These are phyloP conservation scores for Pantherophis alleghaniensis DNA, from an alignment of 2,797 vertebrate genomes.

Conservation along the genomic window DNA sequence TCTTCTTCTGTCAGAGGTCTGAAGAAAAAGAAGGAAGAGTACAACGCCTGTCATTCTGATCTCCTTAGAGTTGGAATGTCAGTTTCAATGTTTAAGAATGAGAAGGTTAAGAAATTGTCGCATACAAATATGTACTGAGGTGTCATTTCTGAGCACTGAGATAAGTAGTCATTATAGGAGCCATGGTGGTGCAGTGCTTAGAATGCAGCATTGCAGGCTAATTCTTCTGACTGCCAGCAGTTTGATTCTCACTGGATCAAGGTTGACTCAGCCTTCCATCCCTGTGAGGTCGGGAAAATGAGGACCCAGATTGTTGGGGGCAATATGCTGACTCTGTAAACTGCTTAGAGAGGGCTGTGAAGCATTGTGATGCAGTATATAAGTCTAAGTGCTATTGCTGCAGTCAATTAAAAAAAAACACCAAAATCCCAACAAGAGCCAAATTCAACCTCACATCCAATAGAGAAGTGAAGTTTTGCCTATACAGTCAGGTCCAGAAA, in stretches of 20 bases:
- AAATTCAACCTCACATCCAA: not conserved
- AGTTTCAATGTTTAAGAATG: not conserved
- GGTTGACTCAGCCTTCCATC: not conserved
- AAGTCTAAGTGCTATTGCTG: not conserved
- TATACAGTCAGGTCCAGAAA: not conserved
- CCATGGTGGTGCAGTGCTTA: not conserved
- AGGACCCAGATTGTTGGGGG: not conserved
- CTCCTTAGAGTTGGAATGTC: not conserved
- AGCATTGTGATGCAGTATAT: not conserved
- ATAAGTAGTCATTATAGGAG: not conserved
- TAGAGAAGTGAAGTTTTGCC: not conserved
- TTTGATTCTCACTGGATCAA: not conserved
- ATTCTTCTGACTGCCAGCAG: not conserved
- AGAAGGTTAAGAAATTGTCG: not conserved
- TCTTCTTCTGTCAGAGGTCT: constrained; percentile 95
- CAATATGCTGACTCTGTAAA: not conserved
- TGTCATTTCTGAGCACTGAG: not conserved
- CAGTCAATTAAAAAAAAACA: not conserved
- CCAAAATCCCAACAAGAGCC: not conserved
- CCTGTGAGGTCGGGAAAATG: not conserved
- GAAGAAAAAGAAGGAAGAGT: constrained; percentile 17
- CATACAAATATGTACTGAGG: not conserved
- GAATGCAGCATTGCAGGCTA: not conserved
- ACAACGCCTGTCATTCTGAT: not conserved
- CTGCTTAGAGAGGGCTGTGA: not conserved